Conservation (phyloP, 2,113 vertebrate genomes). For the Mesocricetus auratus region DNA sequence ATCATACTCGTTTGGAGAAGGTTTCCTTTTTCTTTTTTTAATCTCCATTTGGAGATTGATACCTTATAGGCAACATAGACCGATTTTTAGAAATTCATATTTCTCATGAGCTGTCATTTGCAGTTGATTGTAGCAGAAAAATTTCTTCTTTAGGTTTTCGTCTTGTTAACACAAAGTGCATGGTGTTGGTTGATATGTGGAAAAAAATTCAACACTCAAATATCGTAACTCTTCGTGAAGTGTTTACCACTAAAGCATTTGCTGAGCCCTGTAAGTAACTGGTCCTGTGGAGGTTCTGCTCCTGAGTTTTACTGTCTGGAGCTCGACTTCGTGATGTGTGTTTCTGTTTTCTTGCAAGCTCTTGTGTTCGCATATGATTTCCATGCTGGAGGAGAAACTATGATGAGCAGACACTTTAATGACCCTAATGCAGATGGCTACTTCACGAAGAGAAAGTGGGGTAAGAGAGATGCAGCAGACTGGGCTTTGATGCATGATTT, state of each 20-base stretch:
- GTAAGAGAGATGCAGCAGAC: conserved; percentile 86
- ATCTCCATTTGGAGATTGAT: conserved; percentile 22
- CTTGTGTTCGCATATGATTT: conserved; percentile 99
- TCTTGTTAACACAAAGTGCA: conserved; percentile 99
- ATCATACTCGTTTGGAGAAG: background rate
- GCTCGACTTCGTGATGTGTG: conserved; percentile 68
- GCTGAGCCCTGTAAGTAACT: conserved; percentile 96
- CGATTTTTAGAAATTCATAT: background rate
- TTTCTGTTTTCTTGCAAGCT: conserved; percentile 88
- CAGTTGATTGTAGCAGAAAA: conserved; percentile 39
- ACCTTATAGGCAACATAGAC: background rate
- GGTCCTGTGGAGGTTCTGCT: background rate
- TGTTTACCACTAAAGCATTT: conserved; percentile 99
- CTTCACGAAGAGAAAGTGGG: conserved; percentile 99
- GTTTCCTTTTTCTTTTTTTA: background rate
- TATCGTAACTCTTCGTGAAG: conserved; percentile 96
- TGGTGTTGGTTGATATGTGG: conserved; percentile 99
- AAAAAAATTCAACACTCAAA: conserved; percentile 99
- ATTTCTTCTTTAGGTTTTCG: conserved; percentile 92
- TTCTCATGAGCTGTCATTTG: conserved; percentile 44
- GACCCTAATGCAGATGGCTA: conserved; percentile 97
- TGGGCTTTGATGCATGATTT: conserved; percentile 35
- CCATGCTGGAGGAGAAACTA: conserved; percentile 98
- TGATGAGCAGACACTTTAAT: conserved; percentile 99
- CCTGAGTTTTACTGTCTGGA: background rate